phyloP scores from a whole-genome alignment of 2,888 invertebrate genomes.

The Latrodectus hesperus region DNA sequence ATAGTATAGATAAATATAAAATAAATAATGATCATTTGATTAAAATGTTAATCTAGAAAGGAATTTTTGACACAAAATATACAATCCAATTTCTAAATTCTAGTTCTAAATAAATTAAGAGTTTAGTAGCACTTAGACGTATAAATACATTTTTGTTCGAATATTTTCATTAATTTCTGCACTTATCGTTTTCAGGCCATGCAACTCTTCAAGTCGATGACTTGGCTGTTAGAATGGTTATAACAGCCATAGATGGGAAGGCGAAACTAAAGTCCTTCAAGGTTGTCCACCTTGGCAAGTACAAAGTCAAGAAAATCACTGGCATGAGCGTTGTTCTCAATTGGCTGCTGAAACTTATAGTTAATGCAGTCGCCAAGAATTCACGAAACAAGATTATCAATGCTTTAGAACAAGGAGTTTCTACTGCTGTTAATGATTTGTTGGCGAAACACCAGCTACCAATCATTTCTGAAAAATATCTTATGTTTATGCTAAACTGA shows the following conservation, averaged over 20 bases:
- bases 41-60: no score
- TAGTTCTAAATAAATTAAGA: no score
- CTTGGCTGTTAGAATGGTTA: conserved; percentile 50
- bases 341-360: conserved; percentile 63
- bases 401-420: conserved; percentile 62
- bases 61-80: no score
- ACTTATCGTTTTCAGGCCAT: conserved; percentile 33
- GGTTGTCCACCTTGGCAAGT: conserved; percentile 52
- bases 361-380: conserved; percentile 50
- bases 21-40: no score
- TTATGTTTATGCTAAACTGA: no score
- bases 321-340: conserved; percentile 64
- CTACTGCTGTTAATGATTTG: conserved; percentile 31
- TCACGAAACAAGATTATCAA: conserved; percentile 47
- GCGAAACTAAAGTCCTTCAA: conserved; percentile 48
- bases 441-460: conserved; percentile 54
- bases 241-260: conserved; percentile 53
- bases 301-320: conserved; percentile 62
- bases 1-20: no score
- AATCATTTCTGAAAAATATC: background rate
- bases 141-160: no score
- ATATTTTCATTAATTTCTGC: no score
- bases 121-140: no score
- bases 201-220: conserved; percentile 32
- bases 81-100: no score